Percentiles rank a stretch among this genome's conserved stretches.
phyloP scores from a whole-genome alignment of 2,888 invertebrate species.

The Encarsia formosa region DNA sequence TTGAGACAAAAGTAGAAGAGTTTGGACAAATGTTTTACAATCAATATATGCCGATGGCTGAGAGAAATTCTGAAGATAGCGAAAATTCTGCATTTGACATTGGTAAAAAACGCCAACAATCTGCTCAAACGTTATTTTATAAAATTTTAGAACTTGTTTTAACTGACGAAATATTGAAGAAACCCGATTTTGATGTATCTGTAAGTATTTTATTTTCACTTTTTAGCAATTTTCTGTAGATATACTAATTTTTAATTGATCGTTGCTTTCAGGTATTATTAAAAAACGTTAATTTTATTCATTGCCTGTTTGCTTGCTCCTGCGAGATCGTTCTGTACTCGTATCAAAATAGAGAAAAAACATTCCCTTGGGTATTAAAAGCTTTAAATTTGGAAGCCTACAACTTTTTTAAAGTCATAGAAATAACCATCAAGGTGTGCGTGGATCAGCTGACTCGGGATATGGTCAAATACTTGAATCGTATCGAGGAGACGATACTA shows the following conservation, averaged over 20 bases:
- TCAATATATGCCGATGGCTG: conserved; percentile 60
- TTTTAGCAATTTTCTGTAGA: too few relatives aligned
- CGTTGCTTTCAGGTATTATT: conserved; percentile 60
- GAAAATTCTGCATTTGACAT: conserved; percentile 54
- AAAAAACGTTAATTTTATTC: conserved; percentile 76
- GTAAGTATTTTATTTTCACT: conserved; percentile 60
- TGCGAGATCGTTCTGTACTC: conserved; percentile 90
- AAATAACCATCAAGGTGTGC: conserved; percentile 82
- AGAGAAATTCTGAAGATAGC: conserved; percentile 39
- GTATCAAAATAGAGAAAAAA: conserved; percentile 75
- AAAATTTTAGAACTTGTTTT: conserved; percentile 84
- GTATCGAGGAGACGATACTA: conserved; percentile 91
- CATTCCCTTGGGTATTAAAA: conserved; percentile 88
- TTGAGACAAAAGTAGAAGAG: conserved; percentile 58
- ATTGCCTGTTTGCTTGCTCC: conserved; percentile 83
- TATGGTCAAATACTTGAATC: conserved; percentile 89
- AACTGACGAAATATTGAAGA: conserved; percentile 70
- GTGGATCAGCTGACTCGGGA: conserved; percentile 84
- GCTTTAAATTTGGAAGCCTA: conserved; percentile 79
- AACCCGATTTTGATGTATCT: conserved; percentile 68
- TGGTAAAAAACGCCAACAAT: conserved; percentile 60
- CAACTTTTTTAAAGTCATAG: conserved; percentile 95
- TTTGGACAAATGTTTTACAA: conserved; percentile 66
- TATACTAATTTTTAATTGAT: background rate
- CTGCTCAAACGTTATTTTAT: conserved; percentile 81